These are phyloP conservation scores for Amazona guildingii DNA, from an alignment of 2,113 vertebrate genomes.

Conservation along the genomic window DNA sequence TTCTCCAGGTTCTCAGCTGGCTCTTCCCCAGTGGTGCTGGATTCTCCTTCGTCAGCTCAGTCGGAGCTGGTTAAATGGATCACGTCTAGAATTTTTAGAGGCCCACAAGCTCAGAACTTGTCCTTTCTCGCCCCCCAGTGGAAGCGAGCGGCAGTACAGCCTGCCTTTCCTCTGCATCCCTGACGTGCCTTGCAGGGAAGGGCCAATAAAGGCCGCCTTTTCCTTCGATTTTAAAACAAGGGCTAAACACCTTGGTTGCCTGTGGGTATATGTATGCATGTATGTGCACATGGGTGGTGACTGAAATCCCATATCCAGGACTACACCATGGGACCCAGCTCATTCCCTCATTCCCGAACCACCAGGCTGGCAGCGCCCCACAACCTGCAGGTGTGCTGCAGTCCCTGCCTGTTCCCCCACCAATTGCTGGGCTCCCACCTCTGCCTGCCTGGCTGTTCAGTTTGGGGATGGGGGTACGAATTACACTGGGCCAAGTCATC, in stretches of 20 bases:
- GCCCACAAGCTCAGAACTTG: background rate
- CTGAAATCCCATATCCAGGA: background rate
- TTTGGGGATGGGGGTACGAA: background rate
- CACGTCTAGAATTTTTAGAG: background rate
- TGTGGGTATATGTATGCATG: too few species aligned
- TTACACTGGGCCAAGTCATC: too few species aligned
- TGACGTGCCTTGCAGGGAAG: background rate
- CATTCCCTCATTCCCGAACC: accelerated
- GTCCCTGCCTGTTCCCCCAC: background rate
- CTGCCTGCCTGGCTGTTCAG: accelerated
- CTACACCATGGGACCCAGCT: background rate
- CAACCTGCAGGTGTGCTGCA: accelerated
- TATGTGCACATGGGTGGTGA: background rate
- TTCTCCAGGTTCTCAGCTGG: background rate
- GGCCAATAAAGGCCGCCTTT: background rate
- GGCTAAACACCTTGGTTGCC: background rate
- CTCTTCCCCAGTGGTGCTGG: accelerated
- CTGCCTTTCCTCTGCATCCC: background rate
- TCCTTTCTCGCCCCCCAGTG: slow-evolving; percentile 38
- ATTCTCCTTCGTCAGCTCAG: background rate
- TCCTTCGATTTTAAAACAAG: background rate
- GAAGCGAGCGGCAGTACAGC: slow-evolving; percentile 11
- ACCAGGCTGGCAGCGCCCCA: background rate
- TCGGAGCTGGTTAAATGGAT: accelerated
- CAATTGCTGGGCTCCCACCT: accelerated